Evolutionary conservation across 2,888 invertebrate species (phyloP).

Genomic region (Pharmacophagus antenor): DNA sequence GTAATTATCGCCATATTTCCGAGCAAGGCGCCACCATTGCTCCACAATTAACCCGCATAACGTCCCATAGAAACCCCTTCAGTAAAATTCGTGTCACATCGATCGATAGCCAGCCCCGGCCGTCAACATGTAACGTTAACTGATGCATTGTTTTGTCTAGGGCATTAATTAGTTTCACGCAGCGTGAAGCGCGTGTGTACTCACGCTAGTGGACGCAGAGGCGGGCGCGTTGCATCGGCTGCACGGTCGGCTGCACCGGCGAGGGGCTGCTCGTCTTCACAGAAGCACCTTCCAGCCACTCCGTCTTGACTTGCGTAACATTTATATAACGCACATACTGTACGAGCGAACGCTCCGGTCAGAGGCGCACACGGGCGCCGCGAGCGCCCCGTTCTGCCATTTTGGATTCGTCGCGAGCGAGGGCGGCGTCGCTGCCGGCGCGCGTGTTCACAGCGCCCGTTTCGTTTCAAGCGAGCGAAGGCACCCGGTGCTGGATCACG

Average conservation of each 20-base stretch:
- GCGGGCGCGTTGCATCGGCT: slow-evolving; percentile 64
- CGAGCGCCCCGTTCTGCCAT: slow-evolving; percentile 63
- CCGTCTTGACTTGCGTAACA: slow-evolving; percentile 73
- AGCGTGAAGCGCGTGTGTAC: slow-evolving; percentile 44
- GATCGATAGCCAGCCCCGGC: slow-evolving; percentile 19
- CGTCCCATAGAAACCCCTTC: not conserved
- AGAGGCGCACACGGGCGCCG: slow-evolving; percentile 54
- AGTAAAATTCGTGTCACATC: slow-evolving; percentile 9
- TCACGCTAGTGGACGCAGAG: slow-evolving; percentile 54
- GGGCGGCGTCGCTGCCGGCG: slow-evolving; percentile 40
- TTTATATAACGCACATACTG: slow-evolving; percentile 72
- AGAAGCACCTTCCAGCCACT: slow-evolving; percentile 62
- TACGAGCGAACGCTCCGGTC: slow-evolving; percentile 52
- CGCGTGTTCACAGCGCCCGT: slow-evolving; percentile 33
- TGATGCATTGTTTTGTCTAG: slow-evolving; percentile 31
- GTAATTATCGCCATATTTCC: slow-evolving; percentile 23
- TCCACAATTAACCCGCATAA: not conserved
- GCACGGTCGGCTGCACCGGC: slow-evolving; percentile 54
- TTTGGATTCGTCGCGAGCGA: slow-evolving; percentile 55
- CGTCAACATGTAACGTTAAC: slow-evolving; percentile 12
- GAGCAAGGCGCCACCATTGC: slow-evolving; percentile 4
- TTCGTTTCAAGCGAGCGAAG: slow-evolving; percentile 34
- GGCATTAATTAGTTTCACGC: slow-evolving; percentile 35
- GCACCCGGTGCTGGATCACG: slow-evolving; percentile 45
- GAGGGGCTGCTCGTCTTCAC: slow-evolving; percentile 46